phyloP scores from a whole-genome alignment of 1,140 invertebrate species.

The Nylanderia fulva region DNA sequence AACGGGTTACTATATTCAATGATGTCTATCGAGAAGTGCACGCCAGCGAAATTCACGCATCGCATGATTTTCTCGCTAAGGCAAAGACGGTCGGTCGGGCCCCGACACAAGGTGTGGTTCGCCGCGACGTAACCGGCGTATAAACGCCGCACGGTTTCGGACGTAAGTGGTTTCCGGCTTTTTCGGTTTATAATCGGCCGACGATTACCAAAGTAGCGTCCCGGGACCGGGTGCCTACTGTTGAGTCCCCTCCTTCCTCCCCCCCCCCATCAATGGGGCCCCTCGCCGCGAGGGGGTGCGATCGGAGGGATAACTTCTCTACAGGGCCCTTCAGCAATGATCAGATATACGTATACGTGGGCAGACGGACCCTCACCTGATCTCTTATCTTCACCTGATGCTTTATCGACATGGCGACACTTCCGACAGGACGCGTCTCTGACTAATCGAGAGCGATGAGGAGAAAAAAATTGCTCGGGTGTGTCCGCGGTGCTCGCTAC shows the following conservation, averaged over 20 bases:
- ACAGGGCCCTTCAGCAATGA: conserved; percentile 72
- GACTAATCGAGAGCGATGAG: conserved; percentile 64
- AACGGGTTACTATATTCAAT: conserved; percentile 19
- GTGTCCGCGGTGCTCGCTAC: conserved; percentile 54
- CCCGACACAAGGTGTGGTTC: conserved; percentile 72
- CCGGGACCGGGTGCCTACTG: conserved; percentile 84
- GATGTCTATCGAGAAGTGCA: neutral
- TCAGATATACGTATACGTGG: conserved; percentile 64
- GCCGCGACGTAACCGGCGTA: conserved; percentile 72
- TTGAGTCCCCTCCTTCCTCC: conserved; percentile 72
- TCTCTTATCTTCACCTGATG: conserved; percentile 64
- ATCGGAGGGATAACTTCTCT: conserved; percentile 77
- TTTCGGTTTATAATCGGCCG: conserved; percentile 84
- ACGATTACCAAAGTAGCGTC: conserved; percentile 84
- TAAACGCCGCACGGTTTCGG: conserved; percentile 75
- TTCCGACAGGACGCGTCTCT: conserved; percentile 61
- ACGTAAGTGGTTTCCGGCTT: conserved; percentile 85
- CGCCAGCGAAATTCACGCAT: conserved; percentile 51
- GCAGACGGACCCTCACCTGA: conserved; percentile 59
- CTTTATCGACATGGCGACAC: conserved; percentile 58
- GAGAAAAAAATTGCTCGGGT: conserved; percentile 66
- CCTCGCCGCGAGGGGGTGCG: conserved; percentile 75
- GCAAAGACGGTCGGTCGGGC: conserved; percentile 54
- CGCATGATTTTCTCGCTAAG: conserved; percentile 52
- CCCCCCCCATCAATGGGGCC: neutral